Conservation (phyloP, 2,888 invertebrate genomes). For the Chrysomela aeneicollis region DNA sequence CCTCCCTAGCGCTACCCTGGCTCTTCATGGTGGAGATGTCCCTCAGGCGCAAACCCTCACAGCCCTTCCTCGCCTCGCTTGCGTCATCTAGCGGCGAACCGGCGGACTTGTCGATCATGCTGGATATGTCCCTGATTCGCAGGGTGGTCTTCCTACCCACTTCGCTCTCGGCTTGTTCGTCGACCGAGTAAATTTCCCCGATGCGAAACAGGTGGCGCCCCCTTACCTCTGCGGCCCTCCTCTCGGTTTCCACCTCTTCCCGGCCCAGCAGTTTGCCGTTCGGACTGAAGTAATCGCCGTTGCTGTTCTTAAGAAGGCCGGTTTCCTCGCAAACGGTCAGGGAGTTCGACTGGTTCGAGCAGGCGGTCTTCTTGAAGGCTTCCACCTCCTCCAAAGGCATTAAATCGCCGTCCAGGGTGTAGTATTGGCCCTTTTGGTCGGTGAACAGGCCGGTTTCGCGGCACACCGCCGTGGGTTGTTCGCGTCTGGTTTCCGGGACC, state of each 20-base stretch:
- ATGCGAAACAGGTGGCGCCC: slow-evolving; percentile 14
- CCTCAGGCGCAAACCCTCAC: not conserved
- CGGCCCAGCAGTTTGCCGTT: slow-evolving; percentile 14
- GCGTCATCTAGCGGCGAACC: too few species aligned
- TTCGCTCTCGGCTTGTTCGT: not conserved
- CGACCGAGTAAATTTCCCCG: not conserved
- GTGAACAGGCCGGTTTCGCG: slow-evolving; percentile 26
- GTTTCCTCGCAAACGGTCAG: slow-evolving; percentile 22
- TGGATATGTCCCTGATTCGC: not conserved
- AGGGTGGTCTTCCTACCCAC: not conserved
- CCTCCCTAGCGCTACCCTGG: too few species aligned
- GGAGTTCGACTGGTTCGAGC: not conserved
- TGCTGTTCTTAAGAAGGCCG: slow-evolving; percentile 14
- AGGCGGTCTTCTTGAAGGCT: not conserved
- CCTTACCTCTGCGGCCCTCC: slow-evolving; percentile 7
- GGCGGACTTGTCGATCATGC: not conserved
- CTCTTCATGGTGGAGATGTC: too few species aligned
- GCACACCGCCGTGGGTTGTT: slow-evolving; percentile 6
- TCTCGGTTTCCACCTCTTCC: slow-evolving; percentile 25
- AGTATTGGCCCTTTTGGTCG: slow-evolving; percentile 22
- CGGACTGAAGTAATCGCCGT: slow-evolving; percentile 20
- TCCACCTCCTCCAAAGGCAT: slow-evolving; percentile 1
- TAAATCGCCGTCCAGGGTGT: slow-evolving; percentile 16
- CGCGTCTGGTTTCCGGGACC: too few species aligned
- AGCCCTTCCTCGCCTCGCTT: too few species aligned